Base-by-base conservation (phyloP, 2,888 invertebrate genomes). In the Philopedon plagiatum region DNA sequence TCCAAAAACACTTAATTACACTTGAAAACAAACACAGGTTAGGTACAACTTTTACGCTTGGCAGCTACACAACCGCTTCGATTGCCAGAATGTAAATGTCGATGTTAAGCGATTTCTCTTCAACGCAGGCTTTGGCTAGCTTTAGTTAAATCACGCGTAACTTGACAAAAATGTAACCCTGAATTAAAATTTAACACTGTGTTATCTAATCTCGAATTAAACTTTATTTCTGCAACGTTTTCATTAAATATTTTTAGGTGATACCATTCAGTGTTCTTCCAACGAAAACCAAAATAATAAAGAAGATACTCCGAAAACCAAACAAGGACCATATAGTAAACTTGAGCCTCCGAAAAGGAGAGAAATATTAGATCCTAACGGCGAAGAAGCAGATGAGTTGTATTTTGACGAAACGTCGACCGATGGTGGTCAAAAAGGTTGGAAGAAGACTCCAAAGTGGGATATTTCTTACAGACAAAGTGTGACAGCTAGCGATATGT, bases 401-500 rank as follows among this genome's bases (percentile, higher is more conserved):
- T 63, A 68, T 21, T 62, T 64, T 8, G 64, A 65, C 19, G 89
- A 89, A 4, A 81, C 85, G 11, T 85, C 87, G 3, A 80, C 88
- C 2, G 64, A 51, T 2, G 68, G 26, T 8, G 29, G 19, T 1
- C 23, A 73, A 26, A 67, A 73, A 18, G 91, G 91, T 76, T 90
- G 90, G 70, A 89, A 92, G 46, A 89, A 89, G 81, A 86, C 88
- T 19, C 95, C 95, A 0, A 88, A 89, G 76, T 96, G 94, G 86
- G 91, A 92, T 37, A 92, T 96, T 83, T 89, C 91, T 76, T 97
- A 95, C 84, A 93, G 93, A 78, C 97, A 97, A 85, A 89, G 93
- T 34, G 93, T 97, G 0, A 90, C 92, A 7, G 90, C 96, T 0
- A 94, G 95, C 83, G 96, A 97, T 85, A 90, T 96, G 7, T 97